Conservation (phyloP, 2,888 invertebrate genomes). For the Ennomos erosarius region DNA sequence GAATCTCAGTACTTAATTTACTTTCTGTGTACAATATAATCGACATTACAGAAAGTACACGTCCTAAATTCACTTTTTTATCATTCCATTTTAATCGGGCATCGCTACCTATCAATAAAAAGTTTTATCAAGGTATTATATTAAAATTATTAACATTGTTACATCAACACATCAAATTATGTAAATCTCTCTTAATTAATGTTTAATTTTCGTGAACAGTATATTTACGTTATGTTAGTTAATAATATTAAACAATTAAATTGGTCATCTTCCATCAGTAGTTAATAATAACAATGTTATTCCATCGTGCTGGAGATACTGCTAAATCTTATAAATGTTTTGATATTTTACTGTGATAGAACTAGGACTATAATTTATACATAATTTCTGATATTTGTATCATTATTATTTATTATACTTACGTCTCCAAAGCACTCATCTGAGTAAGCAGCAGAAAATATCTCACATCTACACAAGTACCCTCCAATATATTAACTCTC, state of each 20-base stretch:
- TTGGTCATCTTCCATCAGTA: not conserved
- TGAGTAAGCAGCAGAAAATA: too few species aligned
- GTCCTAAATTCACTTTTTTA: constrained; percentile 48
- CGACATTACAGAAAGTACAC: constrained; percentile 8
- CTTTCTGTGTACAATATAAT: constrained; percentile 11
- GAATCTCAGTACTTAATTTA: constrained; percentile 55
- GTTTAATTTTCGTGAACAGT: too few species aligned
- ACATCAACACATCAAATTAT: constrained; percentile 3
- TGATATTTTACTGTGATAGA: constrained; percentile 83
- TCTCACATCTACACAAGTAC: too few species aligned
- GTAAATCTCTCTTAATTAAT: not conserved
- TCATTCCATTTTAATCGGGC: constrained; percentile 36
- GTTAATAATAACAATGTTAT: not conserved
- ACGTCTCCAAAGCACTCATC: constrained; percentile 7
- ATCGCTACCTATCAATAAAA: constrained; percentile 10
- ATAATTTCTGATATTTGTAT: constrained; percentile 28
- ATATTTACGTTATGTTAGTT: not conserved
- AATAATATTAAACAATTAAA: not conserved
- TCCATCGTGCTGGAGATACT: constrained; percentile 22
- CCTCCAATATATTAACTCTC: too few species aligned
- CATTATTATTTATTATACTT: constrained; percentile 18
- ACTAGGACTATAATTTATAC: constrained; percentile 69
- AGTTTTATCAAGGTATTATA: constrained; percentile 7
- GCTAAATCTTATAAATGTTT: constrained; percentile 50
- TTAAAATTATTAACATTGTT: constrained; percentile 4